phyloP scores from a whole-genome alignment of 2,113 vertebrate species.

The Sula dactylatra region DNA sequence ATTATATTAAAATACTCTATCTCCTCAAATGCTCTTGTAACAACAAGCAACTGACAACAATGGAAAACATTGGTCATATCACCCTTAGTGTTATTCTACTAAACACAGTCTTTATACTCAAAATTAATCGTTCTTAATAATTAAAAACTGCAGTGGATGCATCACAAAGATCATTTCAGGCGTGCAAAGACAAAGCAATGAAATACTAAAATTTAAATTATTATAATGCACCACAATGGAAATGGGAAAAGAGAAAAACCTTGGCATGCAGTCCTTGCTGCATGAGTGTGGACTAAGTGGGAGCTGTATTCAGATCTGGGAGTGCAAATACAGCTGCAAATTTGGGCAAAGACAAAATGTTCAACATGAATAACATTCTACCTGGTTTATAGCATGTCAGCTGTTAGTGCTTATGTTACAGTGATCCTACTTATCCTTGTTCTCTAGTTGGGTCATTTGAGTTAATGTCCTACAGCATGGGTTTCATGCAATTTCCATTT shows the following conservation, averaged over 20 bases:
- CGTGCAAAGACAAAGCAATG: background rate
- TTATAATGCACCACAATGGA: background rate
- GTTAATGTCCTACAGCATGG: background rate
- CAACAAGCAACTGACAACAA: background rate
- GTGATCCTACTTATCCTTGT: background rate
- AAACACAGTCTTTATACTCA: background rate
- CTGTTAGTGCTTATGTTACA: background rate
- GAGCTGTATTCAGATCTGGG: background rate
- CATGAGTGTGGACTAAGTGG: background rate
- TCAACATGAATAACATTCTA: accelerated
- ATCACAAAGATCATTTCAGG: background rate
- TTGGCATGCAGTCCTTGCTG: background rate
- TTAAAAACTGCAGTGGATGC: background rate
- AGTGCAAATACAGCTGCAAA: background rate
- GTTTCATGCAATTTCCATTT: background rate
- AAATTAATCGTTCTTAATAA: background rate
- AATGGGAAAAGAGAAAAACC: background rate
- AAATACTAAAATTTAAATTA: background rate
- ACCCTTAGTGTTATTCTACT: background rate
- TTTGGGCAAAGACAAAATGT: background rate
- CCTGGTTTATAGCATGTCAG: background rate
- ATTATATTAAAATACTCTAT: background rate
- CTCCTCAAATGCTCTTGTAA: background rate
- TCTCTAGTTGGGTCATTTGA: background rate
- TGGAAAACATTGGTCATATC: background rate